phyloP scores from a whole-genome alignment of 2,797 vertebrate species.

The Pantherophis alleghaniensis region DNA sequence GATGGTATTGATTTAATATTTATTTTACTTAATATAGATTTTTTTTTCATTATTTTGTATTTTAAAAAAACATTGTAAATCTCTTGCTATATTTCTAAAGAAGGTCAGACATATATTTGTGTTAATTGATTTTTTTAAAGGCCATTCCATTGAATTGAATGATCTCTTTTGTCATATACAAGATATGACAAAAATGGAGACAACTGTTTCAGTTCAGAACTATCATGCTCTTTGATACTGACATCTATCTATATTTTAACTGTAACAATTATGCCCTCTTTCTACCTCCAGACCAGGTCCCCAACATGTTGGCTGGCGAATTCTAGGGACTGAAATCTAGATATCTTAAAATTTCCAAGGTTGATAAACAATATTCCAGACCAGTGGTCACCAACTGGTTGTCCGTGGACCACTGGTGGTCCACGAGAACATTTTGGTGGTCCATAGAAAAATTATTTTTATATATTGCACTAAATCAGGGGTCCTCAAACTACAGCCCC shows the following conservation, averaged over 20 bases:
- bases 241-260: neutral
- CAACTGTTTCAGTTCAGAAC: neutral
- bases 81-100: neutral
- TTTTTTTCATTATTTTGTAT: neutral
- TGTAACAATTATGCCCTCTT: neutral
- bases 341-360: neutral
- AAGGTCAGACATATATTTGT: neutral
- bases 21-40: neutral
- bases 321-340: neutral
- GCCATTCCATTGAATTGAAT: neutral
- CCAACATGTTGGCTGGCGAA: neutral
- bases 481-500: too few relatives aligned
- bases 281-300: neutral
- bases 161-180: neutral
- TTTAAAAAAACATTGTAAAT: neutral
- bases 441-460: too few relatives aligned
- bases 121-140: neutral
- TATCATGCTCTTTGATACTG: neutral
- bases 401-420: too few relatives aligned
- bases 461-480: too few relatives aligned
- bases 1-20: neutral
- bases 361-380: neutral
- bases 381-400: too few relatives aligned
- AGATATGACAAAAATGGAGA: neutral
- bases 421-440: too few relatives aligned